Evolutionary conservation across 2,888 invertebrate genomes (phyloP).

Genomic region (Hemicrepidius hirtus): DNA sequence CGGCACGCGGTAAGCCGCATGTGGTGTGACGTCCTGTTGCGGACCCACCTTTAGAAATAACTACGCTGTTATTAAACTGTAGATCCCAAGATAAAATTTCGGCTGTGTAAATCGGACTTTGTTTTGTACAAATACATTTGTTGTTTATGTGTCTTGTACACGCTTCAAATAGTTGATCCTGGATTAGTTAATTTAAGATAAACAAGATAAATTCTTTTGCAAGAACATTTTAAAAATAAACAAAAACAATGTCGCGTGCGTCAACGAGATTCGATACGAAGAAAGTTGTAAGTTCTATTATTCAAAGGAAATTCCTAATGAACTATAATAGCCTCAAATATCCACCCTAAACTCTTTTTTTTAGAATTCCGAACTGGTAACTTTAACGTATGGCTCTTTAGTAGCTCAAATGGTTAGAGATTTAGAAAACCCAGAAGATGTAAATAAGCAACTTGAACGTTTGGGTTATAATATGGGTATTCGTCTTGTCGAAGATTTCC

Average conservation of each 20-base stretch:
- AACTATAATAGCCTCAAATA: conserved; percentile 20
- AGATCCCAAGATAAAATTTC: not conserved
- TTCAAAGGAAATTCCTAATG: not conserved
- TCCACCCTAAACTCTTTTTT: conserved; percentile 62
- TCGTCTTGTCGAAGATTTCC: conserved; percentile 96
- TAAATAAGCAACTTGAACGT: conserved; percentile 96
- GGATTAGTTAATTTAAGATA: not conserved
- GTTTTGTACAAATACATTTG: not conserved
- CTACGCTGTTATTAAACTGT: no score
- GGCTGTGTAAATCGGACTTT: conserved; percentile 14
- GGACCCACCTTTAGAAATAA: no score
- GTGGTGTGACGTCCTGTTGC: no score
- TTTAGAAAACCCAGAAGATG: conserved; percentile 96
- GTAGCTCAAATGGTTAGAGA: conserved; percentile 98
- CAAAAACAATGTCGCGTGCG: conserved; percentile 79
- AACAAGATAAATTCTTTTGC: conserved; percentile 15
- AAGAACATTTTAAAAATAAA: conserved; percentile 3
- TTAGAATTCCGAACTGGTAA: conserved; percentile 96
- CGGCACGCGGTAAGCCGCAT: no score
- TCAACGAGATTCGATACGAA: conserved; percentile 83
- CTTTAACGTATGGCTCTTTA: conserved; percentile 97
- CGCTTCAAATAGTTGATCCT: not conserved
- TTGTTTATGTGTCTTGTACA: not conserved
- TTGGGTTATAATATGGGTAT: conserved; percentile 99
- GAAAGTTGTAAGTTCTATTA: conserved; percentile 80